A percentile compares a stretch with the other conserved stretches of the same genome.
Evolutionary conservation across 1,140 invertebrate species (phyloP).

Genomic region (Rhyacophila brunnea): DNA sequence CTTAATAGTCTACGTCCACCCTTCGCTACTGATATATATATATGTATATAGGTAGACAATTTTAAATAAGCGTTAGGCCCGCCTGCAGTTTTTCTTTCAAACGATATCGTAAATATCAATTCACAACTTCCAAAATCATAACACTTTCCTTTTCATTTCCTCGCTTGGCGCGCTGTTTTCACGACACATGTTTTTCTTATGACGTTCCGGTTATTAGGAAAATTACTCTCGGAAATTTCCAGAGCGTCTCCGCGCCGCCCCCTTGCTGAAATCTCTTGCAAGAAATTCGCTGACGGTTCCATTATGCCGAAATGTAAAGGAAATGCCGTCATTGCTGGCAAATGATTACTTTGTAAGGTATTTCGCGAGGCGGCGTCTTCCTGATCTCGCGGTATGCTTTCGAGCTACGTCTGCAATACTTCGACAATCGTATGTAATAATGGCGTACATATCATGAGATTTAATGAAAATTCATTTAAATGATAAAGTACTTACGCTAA

Average conservation of each 20-base stretch:
- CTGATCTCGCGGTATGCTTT: background rate
- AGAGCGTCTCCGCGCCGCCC: background rate
- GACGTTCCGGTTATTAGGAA: slow-evolving; percentile 1
- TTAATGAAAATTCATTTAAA: no score
- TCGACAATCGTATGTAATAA: no score
- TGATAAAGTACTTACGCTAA: no score
- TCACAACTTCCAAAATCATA: no score
- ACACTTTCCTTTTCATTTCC: no score
- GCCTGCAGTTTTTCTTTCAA: no score
- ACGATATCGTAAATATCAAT: no score
- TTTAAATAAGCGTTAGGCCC: no score
- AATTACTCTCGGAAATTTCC: slow-evolving; percentile 4
- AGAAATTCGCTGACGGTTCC: background rate
- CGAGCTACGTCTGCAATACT: background rate
- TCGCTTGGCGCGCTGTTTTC: background rate
- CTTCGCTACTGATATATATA: no score
- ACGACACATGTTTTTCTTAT: slow-evolving; percentile 1
- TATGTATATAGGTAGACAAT: no score
- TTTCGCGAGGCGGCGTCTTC: background rate
- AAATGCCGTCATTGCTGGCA: background rate
- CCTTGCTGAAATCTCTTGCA: background rate
- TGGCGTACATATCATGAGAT: no score
- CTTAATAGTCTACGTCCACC: no score
- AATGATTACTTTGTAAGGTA: slow-evolving; percentile 1
- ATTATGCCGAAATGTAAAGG: background rate